Conservation (phyloP, 92 coral and sea anemone genomes). For the Nematostella vectensis region DNA sequence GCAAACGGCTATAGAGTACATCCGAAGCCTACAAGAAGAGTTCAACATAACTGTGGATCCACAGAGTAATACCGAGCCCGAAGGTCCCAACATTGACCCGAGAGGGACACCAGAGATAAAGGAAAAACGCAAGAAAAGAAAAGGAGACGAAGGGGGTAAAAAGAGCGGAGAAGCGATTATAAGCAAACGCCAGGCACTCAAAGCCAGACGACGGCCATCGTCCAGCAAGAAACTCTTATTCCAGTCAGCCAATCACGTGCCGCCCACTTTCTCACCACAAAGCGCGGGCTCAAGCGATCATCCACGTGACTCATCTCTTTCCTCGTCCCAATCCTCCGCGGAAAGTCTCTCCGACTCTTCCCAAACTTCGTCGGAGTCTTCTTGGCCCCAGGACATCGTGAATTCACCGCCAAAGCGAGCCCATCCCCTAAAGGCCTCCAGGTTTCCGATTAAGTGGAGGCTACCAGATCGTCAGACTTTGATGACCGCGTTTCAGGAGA, state of each 20-base stretch:
- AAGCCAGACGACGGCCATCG: not conserved
- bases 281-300: no score
- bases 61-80: not conserved
- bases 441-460: not conserved
- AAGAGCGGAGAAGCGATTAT: no score
- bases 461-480: not conserved
- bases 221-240: not conserved
- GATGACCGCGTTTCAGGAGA: constrained; percentile 2
- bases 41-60: not conserved
- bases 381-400: not conserved
- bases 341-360: not conserved
- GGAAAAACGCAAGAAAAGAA: not conserved
- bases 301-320: not conserved
- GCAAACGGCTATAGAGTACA: constrained; percentile 16
- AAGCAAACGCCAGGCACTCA: no score
- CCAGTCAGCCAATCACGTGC: not conserved
- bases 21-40: constrained; percentile 3
- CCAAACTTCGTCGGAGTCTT: not conserved
- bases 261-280: not conserved
- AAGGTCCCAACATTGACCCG: not conserved
- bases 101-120: not conserved
- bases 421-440: not conserved
- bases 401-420: constrained; percentile 6
- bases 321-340: not conserved
- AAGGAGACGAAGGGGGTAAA: not conserved